Conservation (phyloP, 2,113 vertebrate species). For the Tyrannus savana region DNA sequence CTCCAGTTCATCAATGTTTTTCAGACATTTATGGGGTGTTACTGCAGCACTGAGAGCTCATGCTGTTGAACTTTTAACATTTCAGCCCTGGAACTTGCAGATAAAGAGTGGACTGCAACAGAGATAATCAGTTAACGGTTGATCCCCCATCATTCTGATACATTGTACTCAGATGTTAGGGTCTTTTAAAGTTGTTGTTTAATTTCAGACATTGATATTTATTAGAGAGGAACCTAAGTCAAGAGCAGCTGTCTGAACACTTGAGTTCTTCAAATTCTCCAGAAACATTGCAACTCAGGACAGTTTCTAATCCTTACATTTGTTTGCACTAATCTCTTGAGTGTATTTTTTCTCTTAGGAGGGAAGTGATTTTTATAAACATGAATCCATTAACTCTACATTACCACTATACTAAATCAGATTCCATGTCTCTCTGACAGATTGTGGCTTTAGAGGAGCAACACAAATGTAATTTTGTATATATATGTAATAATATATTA, state of each 20-base stretch:
- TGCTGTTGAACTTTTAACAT: background rate
- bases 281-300: background rate
- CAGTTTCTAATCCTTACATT: background rate
- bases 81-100: background rate
- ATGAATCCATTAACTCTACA: background rate
- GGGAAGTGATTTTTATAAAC: conserved; percentile 26
- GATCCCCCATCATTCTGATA: background rate
- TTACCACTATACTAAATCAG: background rate
- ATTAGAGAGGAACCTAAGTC: background rate
- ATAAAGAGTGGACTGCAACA: background rate
- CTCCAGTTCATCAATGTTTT: background rate
- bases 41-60: background rate
- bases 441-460: background rate
- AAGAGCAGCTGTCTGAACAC: background rate
- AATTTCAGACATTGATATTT: background rate
- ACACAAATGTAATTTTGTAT: background rate
- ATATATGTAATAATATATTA: too few species aligned
- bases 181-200: background rate
- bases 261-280: background rate
- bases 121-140: background rate
- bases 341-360: background rate
- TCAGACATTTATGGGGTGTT: background rate
- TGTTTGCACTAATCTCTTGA: background rate
- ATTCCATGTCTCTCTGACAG: background rate
- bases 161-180: background rate